Conservation (phyloP, 37 sponge, comb jelly and placozoan species). For the Ephydatia muelleri region DNA sequence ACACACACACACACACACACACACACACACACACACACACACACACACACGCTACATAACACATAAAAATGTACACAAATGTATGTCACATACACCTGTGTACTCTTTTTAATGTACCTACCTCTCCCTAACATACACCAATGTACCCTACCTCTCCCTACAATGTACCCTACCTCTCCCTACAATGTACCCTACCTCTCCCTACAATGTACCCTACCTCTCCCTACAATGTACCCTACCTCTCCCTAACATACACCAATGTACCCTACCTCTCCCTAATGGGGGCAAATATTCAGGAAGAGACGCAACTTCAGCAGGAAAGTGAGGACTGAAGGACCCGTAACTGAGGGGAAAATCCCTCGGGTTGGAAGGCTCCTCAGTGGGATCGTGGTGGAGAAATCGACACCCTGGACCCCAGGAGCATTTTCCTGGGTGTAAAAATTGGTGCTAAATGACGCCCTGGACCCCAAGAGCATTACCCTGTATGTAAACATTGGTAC, state of each 20-base stretch:
- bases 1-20: too few relatives aligned
- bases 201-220: background rate
- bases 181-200: background rate
- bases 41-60: too few relatives aligned
- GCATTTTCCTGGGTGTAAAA: slow-evolving; percentile 34
- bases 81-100: too few relatives aligned
- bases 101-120: too few relatives aligned
- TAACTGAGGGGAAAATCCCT: background rate
- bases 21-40: too few relatives aligned
- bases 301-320: background rate
- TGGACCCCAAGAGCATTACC: background rate
- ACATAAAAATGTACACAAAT: too few relatives aligned
- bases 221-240: background rate
- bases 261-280: background rate
- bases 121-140: too few relatives aligned
- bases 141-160: background rate
- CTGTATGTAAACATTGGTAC: too few relatives aligned
- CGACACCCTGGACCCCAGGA: slow-evolving; percentile 60
- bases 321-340: background rate
- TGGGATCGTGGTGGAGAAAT: slow-evolving; percentile 32
- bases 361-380: background rate
- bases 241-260: too few relatives aligned
- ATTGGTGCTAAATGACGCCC: background rate
- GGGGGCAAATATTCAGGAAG: background rate
- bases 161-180: background rate